Conservation (phyloP, 2,888 invertebrate species). For the Diloba caeruleocephala region DNA sequence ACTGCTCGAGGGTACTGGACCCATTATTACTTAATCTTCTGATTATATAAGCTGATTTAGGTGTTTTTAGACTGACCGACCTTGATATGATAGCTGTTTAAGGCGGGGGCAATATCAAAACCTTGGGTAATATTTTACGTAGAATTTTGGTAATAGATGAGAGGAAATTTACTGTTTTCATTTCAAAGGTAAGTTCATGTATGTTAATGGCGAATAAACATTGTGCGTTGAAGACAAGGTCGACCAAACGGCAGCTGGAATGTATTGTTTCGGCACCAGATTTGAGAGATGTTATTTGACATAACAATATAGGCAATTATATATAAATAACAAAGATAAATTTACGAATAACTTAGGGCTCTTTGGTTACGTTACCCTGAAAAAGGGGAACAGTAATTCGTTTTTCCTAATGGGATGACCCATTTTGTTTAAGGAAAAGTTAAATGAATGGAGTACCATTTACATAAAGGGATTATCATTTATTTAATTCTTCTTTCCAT, state of each 20-base stretch:
- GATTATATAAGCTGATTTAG: constrained; percentile 48
- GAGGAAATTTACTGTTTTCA: constrained; percentile 15
- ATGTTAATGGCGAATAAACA: not conserved
- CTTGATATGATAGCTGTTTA: constrained; percentile 46
- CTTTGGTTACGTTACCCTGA: constrained; percentile 1
- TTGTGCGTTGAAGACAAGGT: not conserved
- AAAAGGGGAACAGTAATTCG: constrained; percentile 12
- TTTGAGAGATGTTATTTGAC: too few relatives aligned
- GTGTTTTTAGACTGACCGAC: constrained; percentile 27
- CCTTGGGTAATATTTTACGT: constrained; percentile 23
- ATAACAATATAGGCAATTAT: too few relatives aligned
- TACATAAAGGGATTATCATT: constrained; percentile 32
- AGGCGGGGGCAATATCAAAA: constrained; percentile 8
- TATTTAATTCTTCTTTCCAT: constrained; percentile 29
- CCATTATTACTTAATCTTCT: constrained; percentile 54
- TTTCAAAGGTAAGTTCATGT: constrained; percentile 1
- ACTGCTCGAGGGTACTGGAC: constrained; percentile 36
- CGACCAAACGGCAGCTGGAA: too few relatives aligned
- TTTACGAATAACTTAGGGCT: not conserved
- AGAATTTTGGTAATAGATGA: constrained; percentile 10
- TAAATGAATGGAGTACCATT: constrained; percentile 36
- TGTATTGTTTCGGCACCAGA: too few relatives aligned
- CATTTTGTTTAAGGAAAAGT: constrained; percentile 33
- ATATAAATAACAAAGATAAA: constrained; percentile 1
- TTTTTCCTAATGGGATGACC: constrained; percentile 39